Evolutionary conservation across 2,113 vertebrate genomes (phyloP).

Genomic region (Oncorhynchus gorbuscha): DNA sequence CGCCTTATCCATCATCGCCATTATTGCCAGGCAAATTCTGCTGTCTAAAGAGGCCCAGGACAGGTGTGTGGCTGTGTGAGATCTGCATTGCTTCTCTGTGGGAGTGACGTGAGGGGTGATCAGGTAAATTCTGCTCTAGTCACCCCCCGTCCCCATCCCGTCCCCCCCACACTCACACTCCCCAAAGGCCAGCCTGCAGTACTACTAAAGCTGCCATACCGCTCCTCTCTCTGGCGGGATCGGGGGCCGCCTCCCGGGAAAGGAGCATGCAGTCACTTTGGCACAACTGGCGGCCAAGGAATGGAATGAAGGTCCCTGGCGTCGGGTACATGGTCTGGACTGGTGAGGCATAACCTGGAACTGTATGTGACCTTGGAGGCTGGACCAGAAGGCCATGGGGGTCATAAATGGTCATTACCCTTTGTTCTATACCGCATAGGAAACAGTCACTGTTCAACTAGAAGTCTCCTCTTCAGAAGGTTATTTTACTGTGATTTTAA

Average conservation of each 20-base stretch:
- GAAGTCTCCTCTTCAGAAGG: not conserved
- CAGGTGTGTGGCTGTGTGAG: slow-evolving; percentile 23
- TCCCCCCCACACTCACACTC: not conserved
- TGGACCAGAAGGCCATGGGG: not conserved
- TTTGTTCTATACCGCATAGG: not conserved
- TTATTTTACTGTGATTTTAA: not conserved
- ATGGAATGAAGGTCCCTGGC: not conserved
- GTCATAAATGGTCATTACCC: not conserved
- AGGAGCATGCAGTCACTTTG: not conserved
- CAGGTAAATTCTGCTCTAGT: slow-evolving; percentile 41
- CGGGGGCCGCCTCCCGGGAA: not conserved
- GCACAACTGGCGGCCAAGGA: not conserved
- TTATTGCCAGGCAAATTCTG: slow-evolving; percentile 43
- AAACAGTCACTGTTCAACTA: not conserved
- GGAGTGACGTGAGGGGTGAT: slow-evolving; percentile 20
- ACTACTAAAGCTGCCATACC: not conserved
- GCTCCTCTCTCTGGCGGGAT: not conserved
- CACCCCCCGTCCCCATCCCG: not conserved
- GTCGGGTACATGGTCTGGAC: not conserved
- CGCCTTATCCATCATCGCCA: slow-evolving; percentile 43
- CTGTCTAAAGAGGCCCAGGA: slow-evolving; percentile 30
- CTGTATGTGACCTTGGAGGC: slow-evolving; percentile 1
- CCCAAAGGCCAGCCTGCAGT: not conserved
- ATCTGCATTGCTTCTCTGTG: slow-evolving; percentile 16
- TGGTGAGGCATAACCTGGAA: not conserved